Conservation (phyloP, 1,140 invertebrate genomes). For the Homalodisca vitripennis region DNA sequence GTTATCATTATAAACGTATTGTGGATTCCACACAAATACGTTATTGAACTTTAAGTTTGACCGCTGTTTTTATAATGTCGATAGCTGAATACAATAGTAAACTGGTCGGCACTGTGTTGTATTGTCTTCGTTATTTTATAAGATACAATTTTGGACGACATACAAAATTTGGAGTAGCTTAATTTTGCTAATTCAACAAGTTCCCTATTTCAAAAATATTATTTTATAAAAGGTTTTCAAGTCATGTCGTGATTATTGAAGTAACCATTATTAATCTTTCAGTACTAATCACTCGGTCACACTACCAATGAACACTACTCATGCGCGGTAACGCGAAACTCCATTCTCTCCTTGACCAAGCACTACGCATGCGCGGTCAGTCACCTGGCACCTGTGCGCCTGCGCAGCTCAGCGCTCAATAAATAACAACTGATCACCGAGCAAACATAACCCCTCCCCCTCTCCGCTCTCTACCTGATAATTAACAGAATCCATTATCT, state of each 20-base stretch:
- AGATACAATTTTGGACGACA: no score
- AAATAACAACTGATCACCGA: slow-evolving; percentile 19
- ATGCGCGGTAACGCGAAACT: not conserved
- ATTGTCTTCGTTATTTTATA: no score
- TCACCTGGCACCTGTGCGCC: slow-evolving; percentile 18
- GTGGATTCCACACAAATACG: no score
- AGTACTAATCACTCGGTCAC: not conserved
- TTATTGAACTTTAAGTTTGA: no score
- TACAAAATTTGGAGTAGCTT: no score
- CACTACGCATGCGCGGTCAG: not conserved
- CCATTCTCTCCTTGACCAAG: not conserved
- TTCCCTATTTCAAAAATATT: not conserved
- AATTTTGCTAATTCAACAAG: no score
- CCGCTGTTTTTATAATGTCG: no score
- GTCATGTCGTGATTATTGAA: not conserved
- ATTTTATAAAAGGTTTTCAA: not conserved
- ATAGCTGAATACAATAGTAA: no score
- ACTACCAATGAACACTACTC: not conserved
- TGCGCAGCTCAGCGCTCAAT: not conserved
- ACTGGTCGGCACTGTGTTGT: no score
- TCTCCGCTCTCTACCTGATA: not conserved
- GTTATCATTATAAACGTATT: no score
- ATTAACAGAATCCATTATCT: slow-evolving; percentile 6
- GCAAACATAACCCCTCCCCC: slow-evolving; percentile 2
- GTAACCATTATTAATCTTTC: not conserved